Percentiles rank a stretch among this genome's conserved stretches.
phyloP scores from a whole-genome alignment of 2,113 vertebrate genomes.

The Pao palembangensis region DNA sequence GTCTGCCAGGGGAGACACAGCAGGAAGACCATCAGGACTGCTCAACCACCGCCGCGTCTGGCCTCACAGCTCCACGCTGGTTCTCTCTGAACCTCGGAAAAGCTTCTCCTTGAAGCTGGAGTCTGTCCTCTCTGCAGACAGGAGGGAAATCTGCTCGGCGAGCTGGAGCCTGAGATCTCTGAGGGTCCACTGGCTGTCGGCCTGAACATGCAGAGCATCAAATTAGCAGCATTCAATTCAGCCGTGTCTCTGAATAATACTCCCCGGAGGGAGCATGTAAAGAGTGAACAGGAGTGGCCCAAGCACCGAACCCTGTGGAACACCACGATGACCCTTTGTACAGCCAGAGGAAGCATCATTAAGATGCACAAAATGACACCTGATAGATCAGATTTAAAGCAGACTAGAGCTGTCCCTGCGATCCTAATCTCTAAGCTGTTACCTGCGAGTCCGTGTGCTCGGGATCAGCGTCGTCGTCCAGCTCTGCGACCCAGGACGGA shows the following conservation, averaged over 20 bases:
- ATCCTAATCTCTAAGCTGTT: too few relatives aligned
- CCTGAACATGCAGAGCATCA: not conserved
- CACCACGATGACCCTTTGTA: too few relatives aligned
- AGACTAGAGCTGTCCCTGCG: too few relatives aligned
- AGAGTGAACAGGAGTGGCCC: too few relatives aligned
- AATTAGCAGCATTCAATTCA: too few relatives aligned
- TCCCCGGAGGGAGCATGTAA: too few relatives aligned
- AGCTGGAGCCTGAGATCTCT: conserved; percentile 51
- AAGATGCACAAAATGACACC: too few relatives aligned
- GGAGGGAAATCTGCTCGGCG: conserved; percentile 52
- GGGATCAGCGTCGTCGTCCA: conserved; percentile 28
- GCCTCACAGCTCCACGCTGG: not conserved
- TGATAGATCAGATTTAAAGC: too few relatives aligned
- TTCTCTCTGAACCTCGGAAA: conserved; percentile 33
- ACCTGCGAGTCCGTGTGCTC: conserved; percentile 15
- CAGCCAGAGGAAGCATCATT: too few relatives aligned
- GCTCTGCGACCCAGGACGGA: conserved; percentile 50
- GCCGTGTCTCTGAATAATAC: too few relatives aligned
- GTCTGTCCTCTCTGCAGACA: conserved; percentile 22
- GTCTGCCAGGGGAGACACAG: conserved; percentile 26
- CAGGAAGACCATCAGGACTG: not conserved
- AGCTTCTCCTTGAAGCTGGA: conserved; percentile 2
- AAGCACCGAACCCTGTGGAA: too few relatives aligned
- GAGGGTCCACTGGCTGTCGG: conserved; percentile 17
- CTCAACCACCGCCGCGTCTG: too few relatives aligned